Base-by-base conservation (phyloP, 2,113 vertebrate genomes). In the Antechinus stuartii region DNA sequence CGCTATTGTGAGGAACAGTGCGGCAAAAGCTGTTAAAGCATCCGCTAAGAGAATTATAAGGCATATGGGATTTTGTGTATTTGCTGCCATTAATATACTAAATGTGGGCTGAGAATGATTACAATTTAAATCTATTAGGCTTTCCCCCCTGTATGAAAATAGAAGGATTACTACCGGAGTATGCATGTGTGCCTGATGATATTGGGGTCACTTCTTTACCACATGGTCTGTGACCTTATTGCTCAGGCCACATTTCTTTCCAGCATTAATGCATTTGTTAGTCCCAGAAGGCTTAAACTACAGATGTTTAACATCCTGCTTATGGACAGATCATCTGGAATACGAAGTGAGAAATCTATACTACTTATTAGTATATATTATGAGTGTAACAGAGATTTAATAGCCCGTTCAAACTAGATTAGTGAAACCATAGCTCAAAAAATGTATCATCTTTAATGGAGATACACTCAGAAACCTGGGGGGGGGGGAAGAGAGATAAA, bases 211-310 rank as follows among this genome's bases (percentile, higher is more conserved):
- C 97, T 98, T 98, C 97, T 98, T 98, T 98, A 98, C 97, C 98
- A 98, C 98, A 98, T 98, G 98, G 98, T 98, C 98, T 98, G 98
- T 99, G 99, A 99, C 99, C 99, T 99, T 98, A 99, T 98, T 98
- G 98, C 99, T 99, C 98, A 98, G 99, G 99, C 99, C 99, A 98
- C 98, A 98, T 99, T 99, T 99, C 99, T 99, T 99, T 99, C 98
- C 99, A 99, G 99, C 99, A 99, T 99, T 99, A 99, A 99, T 99
- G 99, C 99, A 99, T 99, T 98, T 99, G 99, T 98, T 98, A 98
- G 99, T 98, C 99, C 99, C 99, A 96, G 97, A 99, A 99, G 99
- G 99, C 98, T 99, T 99, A 99, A 99, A 99, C 98, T 99, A 99
- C 98, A 99, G 98, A 98, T 99, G 98, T 99, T 99, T 98, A 98